Evolutionary conservation across 2,888 invertebrate genomes (phyloP), one percentile per base, ranked within the genome.

Genomic region (Mythimna ferrago): DNA sequence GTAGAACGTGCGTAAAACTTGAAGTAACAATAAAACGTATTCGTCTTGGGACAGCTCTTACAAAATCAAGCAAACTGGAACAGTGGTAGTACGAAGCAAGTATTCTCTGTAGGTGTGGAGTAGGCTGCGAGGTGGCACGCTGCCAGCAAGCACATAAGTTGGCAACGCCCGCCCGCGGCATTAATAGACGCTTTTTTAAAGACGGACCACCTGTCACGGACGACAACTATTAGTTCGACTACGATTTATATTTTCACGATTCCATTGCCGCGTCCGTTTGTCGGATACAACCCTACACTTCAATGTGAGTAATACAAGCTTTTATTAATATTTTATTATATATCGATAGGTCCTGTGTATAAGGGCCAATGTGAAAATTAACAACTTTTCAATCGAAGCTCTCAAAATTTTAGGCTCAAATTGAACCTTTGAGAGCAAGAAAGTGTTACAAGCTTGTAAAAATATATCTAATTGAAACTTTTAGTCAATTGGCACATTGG

Each of bases 121-220:
- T 54, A 64, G 51, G 57, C 64, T 53, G 48, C 56, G 32, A 65
- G 32, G 57, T 81, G 75, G 82, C 82, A 60, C 57, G 16, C 3
- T 75, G 82, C 84, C 84, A 83, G 66, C 57, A 54, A 57, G 61
- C 71, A 58, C 38, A 60, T 66, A 71, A 69, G 74, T 71, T 80
- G 58, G 56, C 66, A 67, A 66, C 14, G 63, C 66, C 64, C n/a
- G 56, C 11, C 64, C n/a, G 56, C 11, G 38, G 56, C 54, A 62
- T 76, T 44, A 61, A 54, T 71, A 44, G 35, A 66, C 54, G 54
- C 67, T 62, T 66, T 62, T 66, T 68, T 73, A 65, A 71, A 69
- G 54, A 32, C 71, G 41, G 54, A 14, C 51, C 63, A 58, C 60
- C 56, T 70, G 62, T 65, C 71, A 71, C 16, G 48, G 54, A 71